Evolutionary conservation across 64 coral and sea anemone species (phyloP).

Genomic region (Acropora yongei): DNA sequence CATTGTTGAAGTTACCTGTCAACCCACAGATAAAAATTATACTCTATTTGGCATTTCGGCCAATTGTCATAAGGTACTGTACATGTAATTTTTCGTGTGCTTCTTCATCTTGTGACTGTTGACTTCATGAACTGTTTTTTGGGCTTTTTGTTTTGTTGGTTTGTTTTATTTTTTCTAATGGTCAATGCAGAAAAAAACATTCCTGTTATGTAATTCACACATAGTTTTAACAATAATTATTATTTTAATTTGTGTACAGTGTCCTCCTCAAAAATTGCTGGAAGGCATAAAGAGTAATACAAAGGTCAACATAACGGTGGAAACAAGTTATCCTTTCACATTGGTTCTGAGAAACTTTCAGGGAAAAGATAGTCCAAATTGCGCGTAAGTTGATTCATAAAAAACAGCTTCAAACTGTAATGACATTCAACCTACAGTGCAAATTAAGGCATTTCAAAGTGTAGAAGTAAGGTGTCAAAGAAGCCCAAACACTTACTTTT

Average conservation of each 20-base stretch:
- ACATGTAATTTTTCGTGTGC: too few species aligned
- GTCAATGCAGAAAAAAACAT: too few species aligned
- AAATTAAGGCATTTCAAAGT: too few species aligned
- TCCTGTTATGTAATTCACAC: too few species aligned
- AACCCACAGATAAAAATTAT: background rate
- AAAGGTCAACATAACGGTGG: background rate
- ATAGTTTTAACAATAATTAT: too few species aligned
- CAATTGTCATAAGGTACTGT: constrained; percentile 48
- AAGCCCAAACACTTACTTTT: too few species aligned
- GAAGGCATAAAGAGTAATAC: background rate
- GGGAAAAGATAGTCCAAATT: background rate
- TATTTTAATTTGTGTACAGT: background rate
- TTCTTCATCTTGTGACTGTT: too few species aligned
- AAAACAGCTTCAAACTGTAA: too few species aligned
- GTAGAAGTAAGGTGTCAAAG: background rate
- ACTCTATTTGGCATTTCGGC: constrained; percentile 35
- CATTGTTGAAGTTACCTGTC: background rate
- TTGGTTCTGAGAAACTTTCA: background rate
- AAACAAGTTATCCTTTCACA: constrained; percentile 11
- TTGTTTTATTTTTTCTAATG: too few species aligned
- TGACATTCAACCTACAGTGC: too few species aligned
- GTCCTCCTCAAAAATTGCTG: background rate
- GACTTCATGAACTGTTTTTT: too few species aligned
- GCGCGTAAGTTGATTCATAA: background rate
- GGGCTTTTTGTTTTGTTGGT: too few species aligned